phyloP scores from a whole-genome alignment of 1,140 invertebrate genomes.

The Euglossa dilemma region DNA sequence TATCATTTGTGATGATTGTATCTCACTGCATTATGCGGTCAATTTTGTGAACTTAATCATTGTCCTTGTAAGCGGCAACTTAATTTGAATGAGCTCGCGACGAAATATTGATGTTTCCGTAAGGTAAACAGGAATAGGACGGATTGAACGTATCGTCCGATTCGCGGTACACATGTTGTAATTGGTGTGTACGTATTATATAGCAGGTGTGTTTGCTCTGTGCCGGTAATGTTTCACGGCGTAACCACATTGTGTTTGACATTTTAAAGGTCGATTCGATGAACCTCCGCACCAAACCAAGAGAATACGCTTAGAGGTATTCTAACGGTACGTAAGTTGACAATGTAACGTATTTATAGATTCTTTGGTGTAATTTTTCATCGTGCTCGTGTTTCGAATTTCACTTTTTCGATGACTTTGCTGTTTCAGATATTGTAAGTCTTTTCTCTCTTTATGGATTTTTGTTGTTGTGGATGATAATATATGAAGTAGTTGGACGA shows the following conservation, averaged over 20 bases:
- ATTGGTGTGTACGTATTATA: neutral
- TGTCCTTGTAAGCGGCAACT: neutral
- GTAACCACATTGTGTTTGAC: neutral
- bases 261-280: constrained; percentile 31
- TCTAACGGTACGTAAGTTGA: neutral
- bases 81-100: neutral
- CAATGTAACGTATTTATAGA: constrained; percentile 12
- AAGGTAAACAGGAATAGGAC: no score
- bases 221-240: neutral
- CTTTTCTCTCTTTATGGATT: neutral
- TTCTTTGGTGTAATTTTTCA: neutral
- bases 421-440: neutral
- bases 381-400: no score
- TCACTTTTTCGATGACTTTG: neutral
- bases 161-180: neutral
- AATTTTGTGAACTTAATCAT: neutral
- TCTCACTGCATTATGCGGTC: no score
- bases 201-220: neutral
- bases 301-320: neutral
- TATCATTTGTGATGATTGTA: no score
- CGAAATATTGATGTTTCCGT: neutral
- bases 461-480: neutral
- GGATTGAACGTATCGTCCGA: neutral
- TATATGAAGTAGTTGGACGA: neutral
- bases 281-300: neutral